These are phyloP conservation scores for Drosophila sturtevanti DNA, from an alignment of 1,140 invertebrate genomes.

Conservation along the genomic window DNA sequence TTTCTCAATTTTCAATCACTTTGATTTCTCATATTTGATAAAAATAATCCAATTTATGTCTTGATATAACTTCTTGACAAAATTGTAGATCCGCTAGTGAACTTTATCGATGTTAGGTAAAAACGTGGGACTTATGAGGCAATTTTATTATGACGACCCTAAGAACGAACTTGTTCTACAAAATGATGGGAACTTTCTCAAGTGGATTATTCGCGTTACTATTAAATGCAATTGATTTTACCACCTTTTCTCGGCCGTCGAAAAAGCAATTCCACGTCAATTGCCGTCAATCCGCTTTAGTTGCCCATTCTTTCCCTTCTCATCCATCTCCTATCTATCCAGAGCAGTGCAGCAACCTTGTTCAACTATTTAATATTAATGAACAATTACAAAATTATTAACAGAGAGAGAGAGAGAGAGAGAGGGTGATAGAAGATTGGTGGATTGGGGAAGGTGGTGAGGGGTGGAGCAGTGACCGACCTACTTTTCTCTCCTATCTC, in stretches of 20 bases:
- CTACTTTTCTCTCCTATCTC: conserved; percentile 29
- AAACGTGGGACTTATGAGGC: no score
- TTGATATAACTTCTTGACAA: no score
- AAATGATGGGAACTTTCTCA: neutral
- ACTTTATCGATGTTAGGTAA: no score
- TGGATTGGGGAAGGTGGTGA: neutral
- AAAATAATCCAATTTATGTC: no score
- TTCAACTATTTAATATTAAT: conserved; percentile 33
- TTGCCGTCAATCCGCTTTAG: conserved; percentile 23
- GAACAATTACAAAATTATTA: conserved; percentile 52
- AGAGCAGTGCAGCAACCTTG: neutral
- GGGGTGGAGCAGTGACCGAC: conserved; percentile 4
- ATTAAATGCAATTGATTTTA: conserved; percentile 9
- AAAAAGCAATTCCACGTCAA: neutral
- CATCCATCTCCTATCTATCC: no score
- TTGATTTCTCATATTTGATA: no score
- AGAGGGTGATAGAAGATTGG: neutral
- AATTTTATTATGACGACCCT: neutral
- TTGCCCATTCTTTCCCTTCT: neutral
- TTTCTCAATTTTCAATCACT: no score
- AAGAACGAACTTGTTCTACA: no score
- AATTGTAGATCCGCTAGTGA: no score
- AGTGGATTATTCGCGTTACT: neutral
- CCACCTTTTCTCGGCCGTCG: neutral
- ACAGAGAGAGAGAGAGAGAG: conserved; percentile 1